phyloP scores from a whole-genome alignment of 1,140 invertebrate species.

The Anadara kagoshimensis region DNA sequence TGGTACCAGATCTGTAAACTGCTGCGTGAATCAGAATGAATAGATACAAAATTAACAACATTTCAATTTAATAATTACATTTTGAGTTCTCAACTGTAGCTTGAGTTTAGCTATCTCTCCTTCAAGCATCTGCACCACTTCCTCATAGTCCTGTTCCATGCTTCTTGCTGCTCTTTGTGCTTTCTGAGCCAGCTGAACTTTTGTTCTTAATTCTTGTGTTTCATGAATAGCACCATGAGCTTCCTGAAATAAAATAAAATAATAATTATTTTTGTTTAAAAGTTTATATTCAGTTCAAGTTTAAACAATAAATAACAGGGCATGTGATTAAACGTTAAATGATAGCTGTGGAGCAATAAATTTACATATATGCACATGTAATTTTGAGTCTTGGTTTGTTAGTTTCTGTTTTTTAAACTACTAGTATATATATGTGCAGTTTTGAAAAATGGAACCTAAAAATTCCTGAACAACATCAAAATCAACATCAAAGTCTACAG shows the following conservation, averaged over 20 bases:
- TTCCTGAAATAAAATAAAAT: conserved; percentile 50
- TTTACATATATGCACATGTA: too few relatives aligned
- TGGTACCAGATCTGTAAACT: too few relatives aligned
- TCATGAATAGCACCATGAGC: conserved; percentile 65
- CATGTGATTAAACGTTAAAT: neutral
- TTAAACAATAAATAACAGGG: too few relatives aligned
- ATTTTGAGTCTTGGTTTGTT: too few relatives aligned
- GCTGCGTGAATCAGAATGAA: neutral
- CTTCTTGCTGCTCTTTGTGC: conserved; percentile 68
- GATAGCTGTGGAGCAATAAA: neutral
- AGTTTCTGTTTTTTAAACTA: too few relatives aligned
- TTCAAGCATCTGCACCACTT: conserved; percentile 68
- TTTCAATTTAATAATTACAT: conserved; percentile 40
- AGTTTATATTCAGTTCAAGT: neutral
- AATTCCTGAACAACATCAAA: too few relatives aligned
- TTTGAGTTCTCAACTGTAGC: conserved; percentile 45
- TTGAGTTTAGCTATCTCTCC: conserved; percentile 65
- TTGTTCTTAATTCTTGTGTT: conserved; percentile 58
- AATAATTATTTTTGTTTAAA: neutral
- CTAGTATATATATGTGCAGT: too few relatives aligned
- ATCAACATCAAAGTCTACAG: too few relatives aligned
- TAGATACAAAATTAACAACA: neutral
- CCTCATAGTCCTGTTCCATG: conserved; percentile 72
- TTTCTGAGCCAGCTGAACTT: conserved; percentile 67
- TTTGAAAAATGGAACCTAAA: too few relatives aligned